A percentile compares a stretch with the other conserved stretches of the same genome.
phyloP scores from a whole-genome alignment of 2,888 invertebrate species.

The Tigriopus californicus region DNA sequence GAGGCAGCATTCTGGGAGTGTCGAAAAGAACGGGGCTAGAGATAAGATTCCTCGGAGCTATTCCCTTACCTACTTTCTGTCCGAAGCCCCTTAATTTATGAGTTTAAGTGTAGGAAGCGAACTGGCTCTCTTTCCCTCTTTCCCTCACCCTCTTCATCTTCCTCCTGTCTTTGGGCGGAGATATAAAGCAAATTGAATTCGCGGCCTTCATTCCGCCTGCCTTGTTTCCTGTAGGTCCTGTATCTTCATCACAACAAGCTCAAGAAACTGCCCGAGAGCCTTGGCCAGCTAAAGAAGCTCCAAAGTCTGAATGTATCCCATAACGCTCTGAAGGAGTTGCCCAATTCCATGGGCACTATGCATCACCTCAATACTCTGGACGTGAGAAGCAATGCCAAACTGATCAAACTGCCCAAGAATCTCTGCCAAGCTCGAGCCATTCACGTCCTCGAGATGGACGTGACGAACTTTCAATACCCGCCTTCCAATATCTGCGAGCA shows the following conservation, averaged over 20 bases:
- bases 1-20: background rate
- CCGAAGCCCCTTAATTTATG: too few species aligned
- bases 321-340: constrained; percentile 45
- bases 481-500: constrained; percentile 37
- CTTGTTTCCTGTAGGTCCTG: constrained; percentile 25
- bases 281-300: constrained; percentile 42
- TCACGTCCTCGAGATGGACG: constrained; percentile 40
- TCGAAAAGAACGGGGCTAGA: too few species aligned
- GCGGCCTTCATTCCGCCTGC: too few species aligned
- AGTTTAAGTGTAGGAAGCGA: too few species aligned
- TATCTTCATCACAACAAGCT: constrained; percentile 52
- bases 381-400: constrained; percentile 29
- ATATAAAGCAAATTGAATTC: too few species aligned
- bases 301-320: constrained; percentile 47
- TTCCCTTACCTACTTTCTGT: background rate
- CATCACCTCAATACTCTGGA: constrained; percentile 40
- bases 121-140: background rate
- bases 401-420: constrained; percentile 31
- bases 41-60: too few species aligned
- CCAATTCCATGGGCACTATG: constrained; percentile 42
- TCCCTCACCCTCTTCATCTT: background rate
- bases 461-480: constrained; percentile 43
- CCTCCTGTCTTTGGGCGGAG: constrained; percentile 34
- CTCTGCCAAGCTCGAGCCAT: constrained; percentile 45
- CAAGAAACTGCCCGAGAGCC: constrained; percentile 44